Evolutionary conservation across 1,140 invertebrate species (phyloP), one percentile per base, ranked within the genome.

Genomic region (Cryptotermes secundus): DNA sequence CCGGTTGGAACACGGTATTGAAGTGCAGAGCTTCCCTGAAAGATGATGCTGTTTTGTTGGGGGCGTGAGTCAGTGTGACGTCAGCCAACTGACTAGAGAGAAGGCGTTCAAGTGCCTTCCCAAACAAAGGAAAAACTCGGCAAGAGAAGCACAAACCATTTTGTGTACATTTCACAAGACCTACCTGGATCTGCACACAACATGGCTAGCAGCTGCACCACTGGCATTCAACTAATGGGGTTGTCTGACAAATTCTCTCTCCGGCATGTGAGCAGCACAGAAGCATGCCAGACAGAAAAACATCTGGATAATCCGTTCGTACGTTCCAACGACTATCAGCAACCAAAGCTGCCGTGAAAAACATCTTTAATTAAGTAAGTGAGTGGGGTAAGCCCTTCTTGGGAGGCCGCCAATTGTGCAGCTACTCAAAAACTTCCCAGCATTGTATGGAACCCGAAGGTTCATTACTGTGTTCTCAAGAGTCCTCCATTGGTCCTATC

Each of bases 1-100:
- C 6, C 2, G 59, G 59, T 59, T 59, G 4, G 26, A 72, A n/a
- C 59, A 26, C 31, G 9, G 16, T 26, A 72, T 12, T n/a, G 2
- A 72, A 72, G 59, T 72, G n/a, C 59, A 72, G 59, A n/a, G 59
- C 59, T 72, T 72, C 59, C n/a, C 2, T 72, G 59, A n/a, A 72
- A 72, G 19, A 72, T 72, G 59, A 72, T 31, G 26, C 59, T 31
- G 26, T 72, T 72, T 72, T 72, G 59, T 72, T 72, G 2, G 26
- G 7, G 59, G 59, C 3, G 59, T 72, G 59, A 72, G 31, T 72
- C 59, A n/a, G 26, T 72, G 26, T 72, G 59, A 72, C 59, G 59
- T 72, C 59, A 72, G n/a, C 59, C n/a, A 31, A 4, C 19, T 65
- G n/a, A 26, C 59, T 72, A 26, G 59, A 72, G 59, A 31, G 59